Evolutionary conservation across 2,888 invertebrate species (phyloP).

Genomic region (Acanthosepion esculentum): DNA sequence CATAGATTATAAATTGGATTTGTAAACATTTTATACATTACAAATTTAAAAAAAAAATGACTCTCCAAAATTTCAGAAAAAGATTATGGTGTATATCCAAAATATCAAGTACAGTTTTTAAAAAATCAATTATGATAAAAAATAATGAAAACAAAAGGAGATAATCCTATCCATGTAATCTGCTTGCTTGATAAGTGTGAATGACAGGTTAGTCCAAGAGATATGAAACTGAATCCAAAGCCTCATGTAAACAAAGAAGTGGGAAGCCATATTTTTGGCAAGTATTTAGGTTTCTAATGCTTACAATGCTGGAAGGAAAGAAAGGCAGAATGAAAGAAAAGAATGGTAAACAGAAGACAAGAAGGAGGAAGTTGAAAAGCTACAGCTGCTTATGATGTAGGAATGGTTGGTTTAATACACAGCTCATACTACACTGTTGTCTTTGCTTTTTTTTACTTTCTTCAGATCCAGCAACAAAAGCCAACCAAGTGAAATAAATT

Average conservation of each 20-base stretch:
- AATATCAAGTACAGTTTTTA: background rate
- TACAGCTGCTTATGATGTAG: conserved; percentile 33
- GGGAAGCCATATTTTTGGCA: conserved; percentile 18
- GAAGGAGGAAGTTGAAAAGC: background rate
- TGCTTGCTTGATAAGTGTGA: background rate
- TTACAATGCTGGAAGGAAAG: background rate
- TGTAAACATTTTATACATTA: too few relatives aligned
- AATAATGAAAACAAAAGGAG: background rate
- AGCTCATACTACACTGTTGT: conserved; percentile 1
- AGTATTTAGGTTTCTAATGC: conserved; percentile 7
- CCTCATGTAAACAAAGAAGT: background rate
- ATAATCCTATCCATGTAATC: background rate
- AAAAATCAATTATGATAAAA: background rate
- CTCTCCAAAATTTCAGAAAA: too few relatives aligned
- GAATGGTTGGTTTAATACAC: background rate
- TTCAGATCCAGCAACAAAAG: background rate
- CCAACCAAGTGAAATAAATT: background rate
- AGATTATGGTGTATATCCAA: background rate
- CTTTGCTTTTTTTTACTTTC: background rate
- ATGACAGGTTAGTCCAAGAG: background rate
- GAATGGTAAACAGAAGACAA: background rate
- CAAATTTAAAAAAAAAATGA: too few relatives aligned
- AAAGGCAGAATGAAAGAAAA: too few relatives aligned
- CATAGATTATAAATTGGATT: too few relatives aligned
- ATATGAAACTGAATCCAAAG: background rate